Evolutionary conservation across 2,797 vertebrate species (phyloP).

Genomic region (Falco peregrinus): DNA sequence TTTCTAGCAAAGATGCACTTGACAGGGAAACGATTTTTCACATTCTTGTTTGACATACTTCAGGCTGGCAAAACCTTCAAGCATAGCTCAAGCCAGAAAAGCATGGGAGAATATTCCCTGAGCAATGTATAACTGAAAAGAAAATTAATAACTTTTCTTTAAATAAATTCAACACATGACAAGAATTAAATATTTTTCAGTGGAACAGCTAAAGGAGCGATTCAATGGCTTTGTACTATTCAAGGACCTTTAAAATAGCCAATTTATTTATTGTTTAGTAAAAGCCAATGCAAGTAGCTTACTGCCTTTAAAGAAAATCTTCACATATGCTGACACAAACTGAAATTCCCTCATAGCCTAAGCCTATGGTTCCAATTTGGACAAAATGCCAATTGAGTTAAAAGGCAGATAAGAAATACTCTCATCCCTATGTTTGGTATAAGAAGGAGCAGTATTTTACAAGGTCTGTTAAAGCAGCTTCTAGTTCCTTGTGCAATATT

Average conservation of each 20-base stretch:
- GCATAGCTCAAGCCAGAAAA: background rate
- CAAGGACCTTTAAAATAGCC: background rate
- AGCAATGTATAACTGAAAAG: background rate
- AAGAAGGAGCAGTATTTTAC: background rate
- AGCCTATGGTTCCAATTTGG: background rate
- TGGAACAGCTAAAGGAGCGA: background rate
- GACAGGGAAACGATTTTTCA: background rate
- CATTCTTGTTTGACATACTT: background rate
- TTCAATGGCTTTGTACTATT: background rate
- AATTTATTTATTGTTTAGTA: background rate
- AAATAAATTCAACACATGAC: background rate
- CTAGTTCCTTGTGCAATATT: background rate
- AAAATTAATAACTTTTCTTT: background rate
- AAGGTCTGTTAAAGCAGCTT: background rate
- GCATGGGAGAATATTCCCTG: background rate
- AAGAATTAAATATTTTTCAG: background rate
- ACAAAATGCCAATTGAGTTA: background rate
- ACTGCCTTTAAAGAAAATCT: background rate
- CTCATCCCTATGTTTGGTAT: background rate
- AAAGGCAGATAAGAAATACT: conserved; percentile 4
- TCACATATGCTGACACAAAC: background rate
- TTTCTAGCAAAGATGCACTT: background rate
- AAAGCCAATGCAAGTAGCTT: background rate
- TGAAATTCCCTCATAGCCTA: background rate
- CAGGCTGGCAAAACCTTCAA: background rate